Percentiles rank a stretch among this genome's conserved stretches.
These are phyloP conservation scores for Latrodectus geometricus DNA, from an alignment of 1,140 invertebrate genomes.

Conservation along the genomic window DNA sequence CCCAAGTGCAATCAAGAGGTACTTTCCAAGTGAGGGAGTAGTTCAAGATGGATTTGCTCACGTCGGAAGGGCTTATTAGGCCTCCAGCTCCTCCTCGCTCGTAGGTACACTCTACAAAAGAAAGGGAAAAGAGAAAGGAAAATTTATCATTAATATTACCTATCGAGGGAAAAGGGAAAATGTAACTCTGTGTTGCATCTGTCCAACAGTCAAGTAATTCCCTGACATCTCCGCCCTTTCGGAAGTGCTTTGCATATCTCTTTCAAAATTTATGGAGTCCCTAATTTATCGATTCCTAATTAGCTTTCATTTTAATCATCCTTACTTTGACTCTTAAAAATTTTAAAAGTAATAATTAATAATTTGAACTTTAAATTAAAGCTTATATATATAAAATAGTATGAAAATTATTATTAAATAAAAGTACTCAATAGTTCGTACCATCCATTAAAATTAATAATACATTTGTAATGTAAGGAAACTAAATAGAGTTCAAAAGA, in stretches of 20 bases:
- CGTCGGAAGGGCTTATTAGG: slow-evolving; percentile 72
- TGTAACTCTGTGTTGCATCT: not conserved
- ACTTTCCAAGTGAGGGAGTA: slow-evolving; percentile 72
- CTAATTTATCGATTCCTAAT: not conserved
- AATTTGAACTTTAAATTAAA: no score
- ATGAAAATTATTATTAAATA: no score
- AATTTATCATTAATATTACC: not conserved
- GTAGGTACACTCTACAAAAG: slow-evolving; percentile 41
- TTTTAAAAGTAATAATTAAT: not conserved
- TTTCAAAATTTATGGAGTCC: not conserved
- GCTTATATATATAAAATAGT: no score
- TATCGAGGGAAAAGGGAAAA: not conserved
- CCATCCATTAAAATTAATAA: no score
- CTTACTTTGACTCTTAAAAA: not conserved
- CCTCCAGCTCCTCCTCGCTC: slow-evolving; percentile 70
- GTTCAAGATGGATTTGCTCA: slow-evolving; percentile 72
- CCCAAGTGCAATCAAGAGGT: slow-evolving; percentile 85
- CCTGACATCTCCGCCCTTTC: not conserved
- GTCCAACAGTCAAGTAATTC: not conserved
- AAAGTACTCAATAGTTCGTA: no score
- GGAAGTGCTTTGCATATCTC: slow-evolving; percentile 10
- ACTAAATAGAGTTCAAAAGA: no score
- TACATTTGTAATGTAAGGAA: no score
- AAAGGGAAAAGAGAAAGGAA: slow-evolving; percentile 1
- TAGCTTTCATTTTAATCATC: not conserved